Percentiles rank a stretch among this genome's conserved stretches.
These are phyloP conservation scores for Volucella inflata DNA, from an alignment of 2,888 invertebrate species.

Conservation along the genomic window DNA sequence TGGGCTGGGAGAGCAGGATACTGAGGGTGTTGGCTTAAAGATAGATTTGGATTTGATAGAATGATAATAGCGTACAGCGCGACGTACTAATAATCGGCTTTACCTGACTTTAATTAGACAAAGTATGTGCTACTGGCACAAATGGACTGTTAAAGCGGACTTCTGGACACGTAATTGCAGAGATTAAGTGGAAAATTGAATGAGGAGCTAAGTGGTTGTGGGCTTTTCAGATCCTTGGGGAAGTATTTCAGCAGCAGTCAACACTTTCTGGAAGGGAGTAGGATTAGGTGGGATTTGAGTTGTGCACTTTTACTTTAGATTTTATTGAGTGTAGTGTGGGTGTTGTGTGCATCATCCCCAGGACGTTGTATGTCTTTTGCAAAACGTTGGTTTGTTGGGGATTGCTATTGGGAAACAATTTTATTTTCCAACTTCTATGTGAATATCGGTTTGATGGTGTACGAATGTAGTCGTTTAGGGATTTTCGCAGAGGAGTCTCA, in stretches of 20 bases:
- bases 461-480: no score
- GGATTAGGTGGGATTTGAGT: no score
- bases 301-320: no score
- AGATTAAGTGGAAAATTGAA: slow-evolving; percentile 3
- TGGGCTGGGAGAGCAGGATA: not conserved
- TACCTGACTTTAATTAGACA: slow-evolving; percentile 59
- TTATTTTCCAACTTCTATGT: no score
- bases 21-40: not conserved
- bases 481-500: no score
- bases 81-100: slow-evolving; percentile 31
- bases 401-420: no score
- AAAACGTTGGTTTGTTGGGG: no score
- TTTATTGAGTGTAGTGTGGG: no score
- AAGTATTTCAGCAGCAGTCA: slow-evolving; percentile 32
- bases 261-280: slow-evolving; percentile 3
- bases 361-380: no score
- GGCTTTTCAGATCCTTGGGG: slow-evolving; percentile 6
- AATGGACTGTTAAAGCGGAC: slow-evolving; percentile 27
- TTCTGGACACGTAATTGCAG: slow-evolving; percentile 18
- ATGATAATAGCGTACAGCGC: slow-evolving; percentile 22
- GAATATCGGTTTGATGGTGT: no score
- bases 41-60: slow-evolving; percentile 22
- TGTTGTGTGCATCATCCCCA: no score
- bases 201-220: slow-evolving; percentile 11
- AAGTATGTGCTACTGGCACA: slow-evolving; percentile 37